A percentile compares a stretch with the other conserved stretches of the same genome.
Evolutionary conservation across 2,113 vertebrate genomes (phyloP).

Genomic region (Chascanopsetta lugubris): DNA sequence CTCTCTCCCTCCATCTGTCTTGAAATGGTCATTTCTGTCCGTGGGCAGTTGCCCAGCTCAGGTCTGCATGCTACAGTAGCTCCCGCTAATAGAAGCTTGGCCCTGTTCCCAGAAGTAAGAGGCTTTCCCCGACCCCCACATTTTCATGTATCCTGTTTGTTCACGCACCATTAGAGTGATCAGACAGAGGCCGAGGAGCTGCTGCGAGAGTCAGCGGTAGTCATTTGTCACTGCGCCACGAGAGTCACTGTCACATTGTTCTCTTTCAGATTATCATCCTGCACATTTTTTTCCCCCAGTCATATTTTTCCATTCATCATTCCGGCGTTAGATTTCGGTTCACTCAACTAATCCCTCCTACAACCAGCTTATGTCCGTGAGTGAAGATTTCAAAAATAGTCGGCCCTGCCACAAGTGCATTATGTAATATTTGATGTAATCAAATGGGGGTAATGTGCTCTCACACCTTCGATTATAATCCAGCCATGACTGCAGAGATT

Average conservation of each 20-base stretch:
- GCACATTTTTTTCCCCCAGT: neutral
- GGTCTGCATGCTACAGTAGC: conserved; percentile 22
- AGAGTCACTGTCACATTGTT: neutral
- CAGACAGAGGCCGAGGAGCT: conserved; percentile 17
- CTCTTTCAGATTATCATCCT: neutral
- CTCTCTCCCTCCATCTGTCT: conserved; percentile 4
- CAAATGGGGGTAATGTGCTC: conserved; percentile 23
- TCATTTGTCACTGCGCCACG: conserved; percentile 2
- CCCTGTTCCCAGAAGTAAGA: conserved; percentile 52
- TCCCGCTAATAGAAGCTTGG: conserved; percentile 42
- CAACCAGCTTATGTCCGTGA: conserved; percentile 49
- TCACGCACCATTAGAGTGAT: conserved; percentile 52
- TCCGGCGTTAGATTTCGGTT: conserved; percentile 16
- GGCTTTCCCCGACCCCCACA: conserved; percentile 52
- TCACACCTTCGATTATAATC: conserved; percentile 41
- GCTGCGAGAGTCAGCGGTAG: neutral
- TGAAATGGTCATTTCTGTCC: conserved; percentile 35
- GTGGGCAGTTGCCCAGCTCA: neutral
- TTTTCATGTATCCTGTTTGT: conserved; percentile 48
- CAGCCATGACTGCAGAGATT: conserved; percentile 5
- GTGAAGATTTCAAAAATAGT: conserved; percentile 35
- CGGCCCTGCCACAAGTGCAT: conserved; percentile 33
- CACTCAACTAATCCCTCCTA: conserved; percentile 38
- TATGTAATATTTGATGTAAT: conserved; percentile 56
- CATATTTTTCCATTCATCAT: neutral